phyloP scores from a whole-genome alignment of 2,797 vertebrate species.

The Discoglossus pictus region DNA sequence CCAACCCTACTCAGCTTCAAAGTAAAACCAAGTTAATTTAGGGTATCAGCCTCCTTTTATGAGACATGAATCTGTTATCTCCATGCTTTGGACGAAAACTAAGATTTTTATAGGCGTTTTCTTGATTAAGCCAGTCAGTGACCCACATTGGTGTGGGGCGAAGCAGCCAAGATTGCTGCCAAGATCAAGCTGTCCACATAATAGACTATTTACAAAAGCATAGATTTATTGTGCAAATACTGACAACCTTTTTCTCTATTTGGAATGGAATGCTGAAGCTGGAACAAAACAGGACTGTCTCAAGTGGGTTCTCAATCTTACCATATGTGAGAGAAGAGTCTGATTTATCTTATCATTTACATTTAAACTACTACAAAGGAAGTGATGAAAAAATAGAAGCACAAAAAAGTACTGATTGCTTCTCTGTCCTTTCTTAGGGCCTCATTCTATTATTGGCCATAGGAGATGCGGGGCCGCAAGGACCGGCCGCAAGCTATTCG shows the following conservation, averaged over 20 bases:
- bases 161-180: slow-evolving; percentile 21
- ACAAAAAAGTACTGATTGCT: too few relatives aligned
- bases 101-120: slow-evolving; percentile 1
- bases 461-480: too few relatives aligned
- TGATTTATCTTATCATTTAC: not conserved
- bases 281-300: slow-evolving; percentile 15
- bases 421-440: too few relatives aligned
- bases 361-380: too few relatives aligned
- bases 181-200: slow-evolving; percentile 32
- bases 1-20: too few relatives aligned
- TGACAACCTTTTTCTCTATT: slow-evolving; percentile 32
- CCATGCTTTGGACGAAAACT: not conserved
- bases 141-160: slow-evolving; percentile 16
- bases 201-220: slow-evolving; percentile 41
- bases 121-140: slow-evolving; percentile 7
- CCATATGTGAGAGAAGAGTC: not conserved
- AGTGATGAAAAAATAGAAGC: too few relatives aligned
- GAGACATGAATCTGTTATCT: not conserved
- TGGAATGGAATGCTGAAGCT: slow-evolving; percentile 23
- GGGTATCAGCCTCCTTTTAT: too few relatives aligned
- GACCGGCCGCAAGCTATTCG: too few relatives aligned
- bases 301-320: slow-evolving; percentile 11
- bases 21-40: too few relatives aligned
- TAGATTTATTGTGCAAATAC: slow-evolving; percentile 44
- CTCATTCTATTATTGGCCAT: too few relatives aligned